These are phyloP conservation scores for Melanotus villosus DNA, from an alignment of 2,888 invertebrate species.

Conservation along the genomic window DNA sequence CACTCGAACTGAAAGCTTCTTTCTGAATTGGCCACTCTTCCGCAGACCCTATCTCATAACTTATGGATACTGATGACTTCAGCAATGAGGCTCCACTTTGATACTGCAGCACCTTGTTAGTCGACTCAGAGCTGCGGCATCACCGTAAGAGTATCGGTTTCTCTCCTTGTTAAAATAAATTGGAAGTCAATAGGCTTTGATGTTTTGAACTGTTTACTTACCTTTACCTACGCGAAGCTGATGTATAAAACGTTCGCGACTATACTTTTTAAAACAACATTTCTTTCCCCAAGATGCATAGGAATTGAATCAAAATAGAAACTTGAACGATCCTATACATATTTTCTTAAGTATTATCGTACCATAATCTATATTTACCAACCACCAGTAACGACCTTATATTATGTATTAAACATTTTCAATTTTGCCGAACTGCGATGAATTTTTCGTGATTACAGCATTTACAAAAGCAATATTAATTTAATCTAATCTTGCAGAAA, in stretches of 20 bases:
- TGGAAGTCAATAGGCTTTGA: conserved; percentile 67
- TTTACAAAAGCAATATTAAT: too few relatives aligned
- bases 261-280: conserved; percentile 27
- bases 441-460: too few relatives aligned
- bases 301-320: conserved; percentile 5
- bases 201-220: conserved; percentile 59
- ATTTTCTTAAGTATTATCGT: neutral
- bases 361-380: too few relatives aligned
- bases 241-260: conserved; percentile 6
- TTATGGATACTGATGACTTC: conserved; percentile 86
- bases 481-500: too few relatives aligned
- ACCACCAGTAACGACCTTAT: too few relatives aligned
- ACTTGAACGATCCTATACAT: neutral
- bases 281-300: conserved; percentile 5
- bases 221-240: conserved; percentile 33
- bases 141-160: conserved; percentile 46
- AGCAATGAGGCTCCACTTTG: conserved; percentile 73
- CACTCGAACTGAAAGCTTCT: conserved; percentile 61
- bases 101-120: conserved; percentile 65
- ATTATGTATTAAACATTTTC: too few relatives aligned
- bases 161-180: conserved; percentile 68
- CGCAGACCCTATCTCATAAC: conserved; percentile 72
- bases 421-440: too few relatives aligned
- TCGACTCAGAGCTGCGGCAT: conserved; percentile 45
- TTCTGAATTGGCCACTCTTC: conserved; percentile 63